phyloP scores from a whole-genome alignment of 2,888 invertebrate species.

The Ormyrus rosae region DNA sequence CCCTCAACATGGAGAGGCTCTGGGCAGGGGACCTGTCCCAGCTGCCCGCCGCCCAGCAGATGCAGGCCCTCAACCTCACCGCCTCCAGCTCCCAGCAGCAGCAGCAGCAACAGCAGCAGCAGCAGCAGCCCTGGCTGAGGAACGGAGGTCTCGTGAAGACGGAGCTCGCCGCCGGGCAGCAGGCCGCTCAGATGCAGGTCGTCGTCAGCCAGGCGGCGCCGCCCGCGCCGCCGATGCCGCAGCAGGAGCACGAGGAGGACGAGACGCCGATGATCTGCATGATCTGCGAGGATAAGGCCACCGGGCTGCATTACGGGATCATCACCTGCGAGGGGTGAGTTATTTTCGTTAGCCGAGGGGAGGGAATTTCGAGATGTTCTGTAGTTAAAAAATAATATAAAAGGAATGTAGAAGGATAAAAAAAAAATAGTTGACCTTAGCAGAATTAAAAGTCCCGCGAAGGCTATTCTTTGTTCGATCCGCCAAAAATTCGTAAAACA shows the following conservation, averaged over 20 bases:
- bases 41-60: conserved; percentile 87
- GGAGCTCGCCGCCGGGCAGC: conserved; percentile 67
- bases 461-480: too few relatives aligned
- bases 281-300: conserved; percentile 99
- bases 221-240: conserved; percentile 73
- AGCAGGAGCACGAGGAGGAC: conserved; percentile 83
- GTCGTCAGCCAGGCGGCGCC: conserved; percentile 58
- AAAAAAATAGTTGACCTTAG: too few relatives aligned
- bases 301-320: conserved; percentile 98
- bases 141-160: conserved; percentile 72
- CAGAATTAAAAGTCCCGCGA: too few relatives aligned
- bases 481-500: too few relatives aligned
- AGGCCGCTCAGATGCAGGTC: conserved; percentile 58
- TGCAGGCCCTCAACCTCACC: conserved; percentile 86
- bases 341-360: neutral
- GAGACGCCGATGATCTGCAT: conserved; percentile 97
- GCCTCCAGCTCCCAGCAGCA: conserved; percentile 70
- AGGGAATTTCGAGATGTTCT: too few relatives aligned
- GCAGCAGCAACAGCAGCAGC: conserved; percentile 60
- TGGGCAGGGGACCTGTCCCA: conserved; percentile 94
- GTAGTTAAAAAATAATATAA: too few relatives aligned
- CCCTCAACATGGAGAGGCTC: conserved; percentile 92
- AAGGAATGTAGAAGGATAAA: too few relatives aligned
- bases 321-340: conserved; percentile 97
- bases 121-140: conserved; percentile 69